phyloP scores from a whole-genome alignment of 2,888 invertebrate species.

The Sphaerophoria taeniata region DNA sequence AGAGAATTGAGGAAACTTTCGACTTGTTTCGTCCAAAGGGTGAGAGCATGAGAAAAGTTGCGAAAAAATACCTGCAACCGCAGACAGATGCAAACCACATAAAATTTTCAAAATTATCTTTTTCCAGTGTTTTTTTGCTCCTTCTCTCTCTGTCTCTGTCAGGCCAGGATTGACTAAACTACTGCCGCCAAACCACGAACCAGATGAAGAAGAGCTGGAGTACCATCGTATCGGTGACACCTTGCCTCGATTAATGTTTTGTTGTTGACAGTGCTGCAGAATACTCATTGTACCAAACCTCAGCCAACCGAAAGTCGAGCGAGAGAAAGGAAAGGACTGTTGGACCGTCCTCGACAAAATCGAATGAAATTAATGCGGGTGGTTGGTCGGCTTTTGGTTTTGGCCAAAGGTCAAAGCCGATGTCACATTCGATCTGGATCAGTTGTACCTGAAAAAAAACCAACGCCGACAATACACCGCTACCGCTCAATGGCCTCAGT shows the following conservation, averaged over 20 bases:
- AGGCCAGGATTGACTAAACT: slow-evolving; percentile 13
- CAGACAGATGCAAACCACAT: slow-evolving; percentile 74
- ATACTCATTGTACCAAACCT: slow-evolving; percentile 71
- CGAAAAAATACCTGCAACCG: slow-evolving; percentile 70
- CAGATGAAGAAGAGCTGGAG: slow-evolving; percentile 23
- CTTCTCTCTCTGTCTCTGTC: slow-evolving; percentile 19
- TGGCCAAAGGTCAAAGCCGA: slow-evolving; percentile 65
- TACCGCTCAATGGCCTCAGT: slow-evolving; percentile 33
- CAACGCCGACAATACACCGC: slow-evolving; percentile 49
- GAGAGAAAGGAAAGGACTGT: neutral
- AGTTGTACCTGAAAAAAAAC: slow-evolving; percentile 10
- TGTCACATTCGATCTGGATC: slow-evolving; percentile 49
- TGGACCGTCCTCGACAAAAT: slow-evolving; percentile 42
- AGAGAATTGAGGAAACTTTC: neutral
- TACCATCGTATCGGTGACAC: neutral
- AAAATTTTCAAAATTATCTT: slow-evolving; percentile 67
- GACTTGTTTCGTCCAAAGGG: neutral
- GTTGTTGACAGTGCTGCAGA: slow-evolving; percentile 52
- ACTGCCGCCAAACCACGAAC: slow-evolving; percentile 13
- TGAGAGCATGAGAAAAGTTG: neutral
- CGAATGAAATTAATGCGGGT: slow-evolving; percentile 75
- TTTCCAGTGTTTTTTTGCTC: slow-evolving; percentile 9
- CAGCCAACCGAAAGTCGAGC: slow-evolving; percentile 54
- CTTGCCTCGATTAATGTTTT: slow-evolving; percentile 9
- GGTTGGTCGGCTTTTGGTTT: slow-evolving; percentile 64